phyloP scores from a whole-genome alignment of 2,888 invertebrate genomes.

The Microctonus aethiopoides region DNA sequence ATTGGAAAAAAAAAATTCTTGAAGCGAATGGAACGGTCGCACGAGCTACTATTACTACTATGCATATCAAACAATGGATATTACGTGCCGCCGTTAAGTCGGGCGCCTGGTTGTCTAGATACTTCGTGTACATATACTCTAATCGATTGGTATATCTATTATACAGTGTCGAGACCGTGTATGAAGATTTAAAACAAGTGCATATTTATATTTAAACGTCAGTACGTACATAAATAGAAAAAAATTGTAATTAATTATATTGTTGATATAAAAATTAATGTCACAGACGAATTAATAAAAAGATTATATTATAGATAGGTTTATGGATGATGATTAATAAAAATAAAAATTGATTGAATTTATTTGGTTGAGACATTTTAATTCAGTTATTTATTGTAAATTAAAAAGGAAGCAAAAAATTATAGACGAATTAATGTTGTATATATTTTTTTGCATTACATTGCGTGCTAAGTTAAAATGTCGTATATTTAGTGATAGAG shows the following conservation, averaged over 20 bases:
- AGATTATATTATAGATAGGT: no score
- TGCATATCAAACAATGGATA: neutral
- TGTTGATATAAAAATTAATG: no score
- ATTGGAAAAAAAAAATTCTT: no score
- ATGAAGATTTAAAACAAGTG: neutral
- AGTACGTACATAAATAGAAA: no score
- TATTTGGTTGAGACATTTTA: no score
- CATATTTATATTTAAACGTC: no score
- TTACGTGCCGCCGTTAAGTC: conserved; percentile 11
- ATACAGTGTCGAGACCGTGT: neutral
- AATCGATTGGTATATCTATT: conserved; percentile 8
- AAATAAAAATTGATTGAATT: no score
- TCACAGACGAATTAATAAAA: no score
- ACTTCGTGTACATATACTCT: conserved; percentile 3
- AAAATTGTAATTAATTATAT: no score
- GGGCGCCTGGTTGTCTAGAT: conserved; percentile 20
- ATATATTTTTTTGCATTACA: neutral
- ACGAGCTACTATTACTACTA: neutral
- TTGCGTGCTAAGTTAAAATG: neutral
- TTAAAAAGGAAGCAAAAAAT: no score
- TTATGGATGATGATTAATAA: no score
- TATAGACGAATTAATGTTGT: neutral
- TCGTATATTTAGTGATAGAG: neutral
- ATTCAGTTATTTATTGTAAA: no score
- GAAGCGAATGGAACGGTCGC: neutral